Base-by-base conservation (phyloP, 2,888 invertebrate genomes). In the Orthonevra nobilis region DNA sequence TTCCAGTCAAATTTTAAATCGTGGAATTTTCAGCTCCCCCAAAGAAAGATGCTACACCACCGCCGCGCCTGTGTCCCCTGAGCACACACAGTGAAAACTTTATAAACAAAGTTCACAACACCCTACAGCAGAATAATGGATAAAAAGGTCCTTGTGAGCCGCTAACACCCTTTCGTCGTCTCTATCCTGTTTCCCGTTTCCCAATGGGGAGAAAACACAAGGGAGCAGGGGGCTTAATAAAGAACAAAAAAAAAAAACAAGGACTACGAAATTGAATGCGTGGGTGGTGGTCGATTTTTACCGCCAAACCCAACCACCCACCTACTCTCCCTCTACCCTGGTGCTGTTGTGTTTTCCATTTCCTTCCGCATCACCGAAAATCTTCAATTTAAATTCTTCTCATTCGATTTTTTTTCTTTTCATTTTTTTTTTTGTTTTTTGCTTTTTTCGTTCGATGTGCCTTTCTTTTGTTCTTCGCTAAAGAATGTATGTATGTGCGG, bases 31-130 rank as follows among this genome's bases (percentile, higher is more conserved):
- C 17, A 36, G 15, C 28, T 17, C n/a, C 10, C n/a, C 26, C 26
- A 4, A 30, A 50, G 14, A n/a, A 36, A 46, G 20, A 3, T 15
- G 7, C 19, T 34, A 36, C 28, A 44, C 19, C 26, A 34, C 14
- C 46, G 14, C 20, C 7, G 1, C 28, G n/a, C n/a, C n/a, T 38
- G 42, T 64, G 70, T 63, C 38, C 36, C 58, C 19, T 58, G 64
- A 50, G n/a, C n/a, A n/a, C n/a, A n/a, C n/a, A n/a, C n/a, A n/a
- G 64, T 64, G 61, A 10, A 20, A 66, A 73, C 61, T 38, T 42
- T 66, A 73, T 73, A 60, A 73, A 79, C 79, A 79, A 79, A 79
- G 48, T 38, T 20, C 42, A 36, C 61, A 73, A 73, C 48, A 79
- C 73, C 79, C 79, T 68, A 61, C 40, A 42, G 73, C 54, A 68